These are phyloP conservation scores for Plebejus argus DNA, from an alignment of 2,888 invertebrate genomes.

Conservation along the genomic window DNA sequence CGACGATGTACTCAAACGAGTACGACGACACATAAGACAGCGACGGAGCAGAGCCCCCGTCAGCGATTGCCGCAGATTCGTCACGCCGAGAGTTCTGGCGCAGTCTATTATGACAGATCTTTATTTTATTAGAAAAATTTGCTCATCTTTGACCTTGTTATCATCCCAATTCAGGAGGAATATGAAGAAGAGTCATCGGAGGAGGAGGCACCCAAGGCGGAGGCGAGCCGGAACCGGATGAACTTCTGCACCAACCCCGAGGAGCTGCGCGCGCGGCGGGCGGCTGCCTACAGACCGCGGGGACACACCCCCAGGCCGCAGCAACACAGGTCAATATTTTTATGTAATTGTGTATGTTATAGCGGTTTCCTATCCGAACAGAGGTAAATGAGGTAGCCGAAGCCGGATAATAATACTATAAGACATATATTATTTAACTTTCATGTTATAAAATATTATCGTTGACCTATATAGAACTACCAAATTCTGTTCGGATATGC, in stretches of 20 bases:
- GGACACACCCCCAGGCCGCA: slow-evolving; percentile 55
- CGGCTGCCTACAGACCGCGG: slow-evolving; percentile 61
- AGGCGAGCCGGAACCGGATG: slow-evolving; percentile 48
- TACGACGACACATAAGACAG: slow-evolving; percentile 88
- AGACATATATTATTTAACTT: too few relatives aligned
- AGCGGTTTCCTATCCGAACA: too few relatives aligned
- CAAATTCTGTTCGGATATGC: too few relatives aligned
- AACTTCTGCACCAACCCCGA: slow-evolving; percentile 90
- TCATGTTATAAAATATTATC: too few relatives aligned
- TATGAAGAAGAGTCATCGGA: slow-evolving; percentile 52
- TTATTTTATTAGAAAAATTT: too few relatives aligned
- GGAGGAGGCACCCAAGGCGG: slow-evolving; percentile 49
- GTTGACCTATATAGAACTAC: too few relatives aligned
- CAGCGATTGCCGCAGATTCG: slow-evolving; percentile 60
- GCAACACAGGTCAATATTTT: slow-evolving; percentile 50
- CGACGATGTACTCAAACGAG: not conserved
- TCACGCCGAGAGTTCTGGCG: slow-evolving; percentile 59
- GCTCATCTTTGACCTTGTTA: too few relatives aligned
- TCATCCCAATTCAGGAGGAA: slow-evolving; percentile 48
- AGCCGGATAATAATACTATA: too few relatives aligned
- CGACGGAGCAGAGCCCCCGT: slow-evolving; percentile 77
- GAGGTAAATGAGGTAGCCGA: too few relatives aligned
- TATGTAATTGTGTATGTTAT: too few relatives aligned
- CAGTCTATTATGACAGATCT: slow-evolving; percentile 30
- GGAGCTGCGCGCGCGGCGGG: slow-evolving; percentile 84